Conservation (phyloP, 92 coral and sea anemone species). For the Epizoanthus ramosus region DNA sequence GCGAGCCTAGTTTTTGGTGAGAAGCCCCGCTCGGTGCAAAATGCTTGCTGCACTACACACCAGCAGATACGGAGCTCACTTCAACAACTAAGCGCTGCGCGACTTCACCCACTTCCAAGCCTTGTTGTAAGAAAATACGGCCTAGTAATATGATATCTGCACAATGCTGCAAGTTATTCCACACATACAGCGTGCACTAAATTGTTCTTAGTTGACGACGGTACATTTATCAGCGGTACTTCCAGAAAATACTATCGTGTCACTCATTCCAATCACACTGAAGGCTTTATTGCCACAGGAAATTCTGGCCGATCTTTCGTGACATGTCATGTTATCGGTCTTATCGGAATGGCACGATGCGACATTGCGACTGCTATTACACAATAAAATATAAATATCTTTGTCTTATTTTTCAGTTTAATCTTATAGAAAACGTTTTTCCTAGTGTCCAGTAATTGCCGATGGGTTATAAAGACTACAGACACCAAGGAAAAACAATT, state of each 20-base stretch:
- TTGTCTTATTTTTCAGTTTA: background rate
- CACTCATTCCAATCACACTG: background rate
- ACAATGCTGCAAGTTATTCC: conserved; percentile 13
- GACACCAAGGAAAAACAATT: too few species aligned
- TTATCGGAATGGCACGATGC: background rate
- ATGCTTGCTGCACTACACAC: conserved; percentile 36
- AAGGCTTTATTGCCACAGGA: background rate
- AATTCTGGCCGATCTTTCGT: background rate
- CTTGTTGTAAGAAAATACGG: conserved; percentile 42
- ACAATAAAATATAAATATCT: background rate
- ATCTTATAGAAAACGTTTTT: background rate
- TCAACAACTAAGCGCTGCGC: conserved; percentile 39
- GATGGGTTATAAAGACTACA: background rate
- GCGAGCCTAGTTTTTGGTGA: conserved; percentile 34
- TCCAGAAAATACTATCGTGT: conserved; percentile 29
- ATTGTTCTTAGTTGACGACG: conserved; percentile 6
- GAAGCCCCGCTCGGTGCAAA: conserved; percentile 42
- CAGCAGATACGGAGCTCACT: conserved; percentile 34
- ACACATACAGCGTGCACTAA: conserved; percentile 8
- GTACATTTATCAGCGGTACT: conserved; percentile 36
- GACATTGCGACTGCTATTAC: background rate
- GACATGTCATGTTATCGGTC: background rate
- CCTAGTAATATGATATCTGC: conserved; percentile 15
- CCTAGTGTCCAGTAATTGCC: background rate
- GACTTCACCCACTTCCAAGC: conserved; percentile 45